A percentile compares a stretch with the other conserved stretches of the same genome.
Conservation (phyloP, 2,797 vertebrate species). For the Phoeniculus purpureus region DNA sequence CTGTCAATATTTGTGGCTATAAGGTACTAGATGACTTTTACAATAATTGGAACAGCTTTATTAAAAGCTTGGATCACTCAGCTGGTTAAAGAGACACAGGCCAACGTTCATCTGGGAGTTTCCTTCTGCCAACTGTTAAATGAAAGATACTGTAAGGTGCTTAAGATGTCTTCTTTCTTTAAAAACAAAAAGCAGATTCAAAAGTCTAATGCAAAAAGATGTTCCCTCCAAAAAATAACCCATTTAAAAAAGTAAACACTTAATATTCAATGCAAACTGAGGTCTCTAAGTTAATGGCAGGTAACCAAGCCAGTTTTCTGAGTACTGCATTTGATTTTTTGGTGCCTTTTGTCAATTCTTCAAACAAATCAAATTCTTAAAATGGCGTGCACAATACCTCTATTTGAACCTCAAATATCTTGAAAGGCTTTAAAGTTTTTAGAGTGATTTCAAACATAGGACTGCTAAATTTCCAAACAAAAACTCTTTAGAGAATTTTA, state of each 20-base stretch:
- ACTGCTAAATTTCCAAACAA: constrained; percentile 12
- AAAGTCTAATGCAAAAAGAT: background rate
- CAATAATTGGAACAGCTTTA: constrained; percentile 99
- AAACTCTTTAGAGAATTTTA: constrained; percentile 39
- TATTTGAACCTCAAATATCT: constrained; percentile 47
- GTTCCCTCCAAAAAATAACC: background rate
- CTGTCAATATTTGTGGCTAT: constrained; percentile 99
- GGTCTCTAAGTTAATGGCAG: constrained; percentile 14
- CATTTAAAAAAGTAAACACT: too few species aligned
- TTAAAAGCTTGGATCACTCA: constrained; percentile 98
- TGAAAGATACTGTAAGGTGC: constrained; percentile 76
- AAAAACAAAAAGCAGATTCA: constrained; percentile 34
- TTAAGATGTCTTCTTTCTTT: constrained; percentile 72
- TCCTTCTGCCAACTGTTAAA: constrained; percentile 80
- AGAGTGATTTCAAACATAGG: constrained; percentile 40
- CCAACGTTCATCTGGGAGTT: constrained; percentile 78
- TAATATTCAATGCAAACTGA: constrained; percentile 4
- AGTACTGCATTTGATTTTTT: background rate
- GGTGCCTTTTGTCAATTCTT: constrained; percentile 20
- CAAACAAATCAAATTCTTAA: background rate
- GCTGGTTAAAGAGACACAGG: constrained; percentile 93
- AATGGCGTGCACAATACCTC: background rate
- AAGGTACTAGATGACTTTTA: constrained; percentile 99
- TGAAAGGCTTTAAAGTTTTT: constrained; percentile 68
- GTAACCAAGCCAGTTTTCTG: constrained; percentile 8